phyloP scores from a whole-genome alignment of 2,113 vertebrate species.

The Datnioides undecimradiatus region DNA sequence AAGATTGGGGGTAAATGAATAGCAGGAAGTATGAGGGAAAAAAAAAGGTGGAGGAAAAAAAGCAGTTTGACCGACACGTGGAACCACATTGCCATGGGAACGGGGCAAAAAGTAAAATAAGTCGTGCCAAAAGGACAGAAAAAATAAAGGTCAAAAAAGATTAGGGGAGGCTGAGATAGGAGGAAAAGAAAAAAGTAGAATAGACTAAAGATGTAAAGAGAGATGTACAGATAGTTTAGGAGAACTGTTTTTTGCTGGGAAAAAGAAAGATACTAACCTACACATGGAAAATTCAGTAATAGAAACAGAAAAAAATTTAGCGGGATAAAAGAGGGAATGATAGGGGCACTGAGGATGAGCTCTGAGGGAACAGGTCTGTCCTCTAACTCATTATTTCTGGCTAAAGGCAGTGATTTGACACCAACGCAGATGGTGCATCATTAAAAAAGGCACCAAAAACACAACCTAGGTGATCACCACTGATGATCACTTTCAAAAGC shows the following conservation, averaged over 20 bases:
- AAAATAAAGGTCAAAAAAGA: constrained; percentile 29
- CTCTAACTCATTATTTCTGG: constrained; percentile 37
- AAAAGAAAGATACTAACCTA: not conserved
- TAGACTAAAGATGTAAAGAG: not conserved
- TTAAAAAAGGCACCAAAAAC: constrained; percentile 22
- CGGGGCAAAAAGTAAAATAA: not conserved
- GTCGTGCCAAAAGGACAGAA: constrained; percentile 1
- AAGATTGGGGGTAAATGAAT: not conserved
- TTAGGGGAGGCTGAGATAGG: not conserved
- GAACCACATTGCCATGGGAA: constrained; percentile 49
- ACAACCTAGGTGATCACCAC: not conserved
- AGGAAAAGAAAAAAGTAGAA: not conserved
- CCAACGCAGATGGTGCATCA: constrained; percentile 44
- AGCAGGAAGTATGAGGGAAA: not conserved
- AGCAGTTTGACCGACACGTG: not conserved
- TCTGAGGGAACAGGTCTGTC: constrained; percentile 48
- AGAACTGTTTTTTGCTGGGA: not conserved
- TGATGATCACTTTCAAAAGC: not conserved
- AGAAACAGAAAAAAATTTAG: constrained; percentile 14
- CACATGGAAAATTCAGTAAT: not conserved
- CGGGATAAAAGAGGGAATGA: not conserved
- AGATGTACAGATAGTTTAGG: not conserved
- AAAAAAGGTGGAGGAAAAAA: not conserved
- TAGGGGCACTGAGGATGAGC: not conserved
- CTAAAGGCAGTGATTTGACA: constrained; percentile 48